phyloP scores from a whole-genome alignment of 2,797 vertebrate species.

The Lacerta bilineata region DNA sequence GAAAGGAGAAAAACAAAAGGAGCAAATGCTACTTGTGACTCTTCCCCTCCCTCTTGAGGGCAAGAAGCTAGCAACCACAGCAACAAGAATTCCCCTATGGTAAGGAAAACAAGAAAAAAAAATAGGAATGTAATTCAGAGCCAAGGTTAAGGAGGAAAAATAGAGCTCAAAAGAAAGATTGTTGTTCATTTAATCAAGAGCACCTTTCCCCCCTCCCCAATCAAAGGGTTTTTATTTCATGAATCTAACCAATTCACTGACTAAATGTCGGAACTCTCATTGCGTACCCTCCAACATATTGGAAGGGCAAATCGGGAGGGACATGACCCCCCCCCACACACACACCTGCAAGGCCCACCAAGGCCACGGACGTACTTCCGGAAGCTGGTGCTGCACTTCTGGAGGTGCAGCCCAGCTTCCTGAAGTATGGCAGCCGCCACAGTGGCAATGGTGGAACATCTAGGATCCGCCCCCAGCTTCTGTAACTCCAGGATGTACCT shows the following conservation, averaged over 20 bases:
- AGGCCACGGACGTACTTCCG: too few relatives aligned
- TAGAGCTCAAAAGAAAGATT: too few relatives aligned
- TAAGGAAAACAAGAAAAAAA: not conserved
- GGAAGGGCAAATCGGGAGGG: too few relatives aligned
- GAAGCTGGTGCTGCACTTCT: too few relatives aligned
- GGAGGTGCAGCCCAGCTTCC: too few relatives aligned
- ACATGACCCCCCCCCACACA: too few relatives aligned
- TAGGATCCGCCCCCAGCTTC: too few relatives aligned
- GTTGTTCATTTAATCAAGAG: not conserved
- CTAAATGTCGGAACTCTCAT: not conserved
- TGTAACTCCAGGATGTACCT: too few relatives aligned
- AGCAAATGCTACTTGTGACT: not conserved
- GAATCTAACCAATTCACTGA: not conserved
- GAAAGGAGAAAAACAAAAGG: not conserved
- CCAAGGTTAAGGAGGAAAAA: not conserved
- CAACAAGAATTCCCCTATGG: slow-evolving; percentile 10
- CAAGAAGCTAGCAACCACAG: slow-evolving; percentile 3
- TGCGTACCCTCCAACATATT: not conserved
- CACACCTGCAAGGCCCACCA: too few relatives aligned
- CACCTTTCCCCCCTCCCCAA: not conserved
- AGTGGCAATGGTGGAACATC: too few relatives aligned
- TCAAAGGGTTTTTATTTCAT: not conserved
- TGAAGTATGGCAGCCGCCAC: too few relatives aligned
- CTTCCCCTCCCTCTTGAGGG: not conserved
- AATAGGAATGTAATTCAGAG: not conserved